These are phyloP conservation scores for Pangasius djambal DNA, from an alignment of 2,797 vertebrate species.

Conservation along the genomic window DNA sequence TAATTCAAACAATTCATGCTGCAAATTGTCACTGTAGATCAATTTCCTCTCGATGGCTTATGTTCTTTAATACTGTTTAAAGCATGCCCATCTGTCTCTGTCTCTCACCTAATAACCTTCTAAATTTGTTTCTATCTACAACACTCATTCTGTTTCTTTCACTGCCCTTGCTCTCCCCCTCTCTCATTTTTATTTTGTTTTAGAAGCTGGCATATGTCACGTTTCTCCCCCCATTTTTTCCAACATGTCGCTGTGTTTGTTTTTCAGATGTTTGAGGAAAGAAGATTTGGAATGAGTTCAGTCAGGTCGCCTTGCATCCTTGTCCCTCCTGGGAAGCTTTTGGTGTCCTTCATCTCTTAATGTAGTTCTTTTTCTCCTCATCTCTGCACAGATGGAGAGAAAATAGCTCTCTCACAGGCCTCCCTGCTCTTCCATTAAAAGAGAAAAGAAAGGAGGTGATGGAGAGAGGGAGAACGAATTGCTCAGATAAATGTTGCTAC, in stretches of 20 bases:
- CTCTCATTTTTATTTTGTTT: conserved; percentile 30
- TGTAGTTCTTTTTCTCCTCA: conserved; percentile 32
- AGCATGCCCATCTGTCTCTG: conserved; percentile 7
- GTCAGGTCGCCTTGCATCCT: conserved; percentile 24
- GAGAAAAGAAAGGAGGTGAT: conserved; percentile 8
- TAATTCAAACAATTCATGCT: conserved; percentile 12
- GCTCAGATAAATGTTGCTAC: conserved; percentile 44
- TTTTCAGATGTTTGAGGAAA: conserved; percentile 33
- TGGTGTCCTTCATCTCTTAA: conserved; percentile 23
- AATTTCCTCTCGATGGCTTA: conserved; percentile 1
- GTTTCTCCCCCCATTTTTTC: background rate
- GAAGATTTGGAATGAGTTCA: conserved; percentile 48
- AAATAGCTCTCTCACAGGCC: conserved; percentile 32
- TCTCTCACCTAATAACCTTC: conserved; percentile 29
- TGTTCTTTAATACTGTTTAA: conserved; percentile 18
- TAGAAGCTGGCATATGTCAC: conserved; percentile 26
- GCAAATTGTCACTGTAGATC: conserved; percentile 24
- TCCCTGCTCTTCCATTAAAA: conserved; percentile 29
- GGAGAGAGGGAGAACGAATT: background rate
- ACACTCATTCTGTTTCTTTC: conserved; percentile 32
- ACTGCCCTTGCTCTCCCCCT: conserved; percentile 9
- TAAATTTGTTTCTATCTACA: conserved; percentile 33
- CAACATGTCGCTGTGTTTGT: conserved; percentile 25
- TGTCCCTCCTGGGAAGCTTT: conserved; percentile 35
- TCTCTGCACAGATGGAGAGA: conserved; percentile 31